Base-by-base conservation (phyloP, 2,888 invertebrate genomes). In the Argyresthia albistria region DNA sequence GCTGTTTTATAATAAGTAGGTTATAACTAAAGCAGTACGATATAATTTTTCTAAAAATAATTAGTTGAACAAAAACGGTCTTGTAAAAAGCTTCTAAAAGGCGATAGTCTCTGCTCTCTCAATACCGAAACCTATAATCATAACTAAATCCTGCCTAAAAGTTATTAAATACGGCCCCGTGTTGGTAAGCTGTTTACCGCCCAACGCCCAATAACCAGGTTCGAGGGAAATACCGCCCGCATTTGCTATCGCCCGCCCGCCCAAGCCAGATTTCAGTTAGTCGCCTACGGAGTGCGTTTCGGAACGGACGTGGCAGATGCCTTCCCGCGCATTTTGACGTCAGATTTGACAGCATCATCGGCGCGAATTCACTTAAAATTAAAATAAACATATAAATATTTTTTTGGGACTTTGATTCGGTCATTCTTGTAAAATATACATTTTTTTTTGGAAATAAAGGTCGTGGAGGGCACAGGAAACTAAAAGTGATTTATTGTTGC, bases 301-400 rank as follows among this genome's bases (percentile, higher is more conserved):
- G 49, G 58, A 59, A 56, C 64, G 64, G 62, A 72, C 79, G 73
- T 50, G 50, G 51, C 15, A 3, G 3, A 9, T n/a, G 35, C 37
- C 11, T 61, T 58, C 58, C 57, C 63, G 67, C 70, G 64, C 56
- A 55, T 55, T 56, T 37, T 42, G 51, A 54, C 58, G 57, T 56
- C 60, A 58, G 60, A 25, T 55, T 54, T 57, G 59, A 65, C 64
- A 64, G 56, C 61, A 64, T 70, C 61, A 64, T 70, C 71, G 70
- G 73, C 55, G 54, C 55, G 43, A 50, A 50, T 42, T 48, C n/a
- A n/a, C n/a, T n/a, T 9, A 36, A 10, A 48, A 37, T 46, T 25
- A 12, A 43, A 14, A 43, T 8, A n/a, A 35, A 25, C 11, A 14
- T 14, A 46, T 10, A 46, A 35, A 7, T 35, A 25, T 35, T 39